Evolutionary conservation across 2,113 vertebrate species (phyloP).

Genomic region (Zapornia atra): DNA sequence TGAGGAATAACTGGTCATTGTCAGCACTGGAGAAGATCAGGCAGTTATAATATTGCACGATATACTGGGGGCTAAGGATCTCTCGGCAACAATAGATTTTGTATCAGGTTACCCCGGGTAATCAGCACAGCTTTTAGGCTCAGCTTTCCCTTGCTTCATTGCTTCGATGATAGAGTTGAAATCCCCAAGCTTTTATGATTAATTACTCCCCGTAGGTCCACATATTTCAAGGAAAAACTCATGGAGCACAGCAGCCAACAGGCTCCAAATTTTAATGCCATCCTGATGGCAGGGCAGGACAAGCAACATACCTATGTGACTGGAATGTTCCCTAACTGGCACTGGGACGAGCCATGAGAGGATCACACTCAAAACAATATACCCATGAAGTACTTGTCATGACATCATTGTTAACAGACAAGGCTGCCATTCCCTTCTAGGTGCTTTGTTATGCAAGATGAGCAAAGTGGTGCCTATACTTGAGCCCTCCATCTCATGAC

Average conservation of each 20-base stretch:
- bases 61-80: conserved; percentile 83
- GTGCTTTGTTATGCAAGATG: neutral
- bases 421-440: neutral
- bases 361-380: neutral
- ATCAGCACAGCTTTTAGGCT: conserved; percentile 93
- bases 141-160: conserved; percentile 86
- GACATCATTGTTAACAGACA: neutral
- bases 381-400: neutral
- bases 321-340: neutral
- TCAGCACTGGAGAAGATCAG: conserved; percentile 77
- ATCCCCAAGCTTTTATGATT: conserved; percentile 89
- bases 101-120: conserved; percentile 89
- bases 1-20: conserved; percentile 80
- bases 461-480: neutral
- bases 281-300: conserved; percentile 26
- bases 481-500: neutral
- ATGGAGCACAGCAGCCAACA: conserved; percentile 52
- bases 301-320: neutral
- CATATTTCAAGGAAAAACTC: conserved; percentile 81
- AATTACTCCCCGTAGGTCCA: conserved; percentile 85
- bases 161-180: conserved; percentile 85
- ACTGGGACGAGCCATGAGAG: neutral
- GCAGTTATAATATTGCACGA: conserved; percentile 85
- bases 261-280: conserved; percentile 76
- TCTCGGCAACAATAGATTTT: conserved; percentile 92